Evolutionary conservation across 2,113 vertebrate genomes (phyloP).

Genomic region (Cacatua alba): DNA sequence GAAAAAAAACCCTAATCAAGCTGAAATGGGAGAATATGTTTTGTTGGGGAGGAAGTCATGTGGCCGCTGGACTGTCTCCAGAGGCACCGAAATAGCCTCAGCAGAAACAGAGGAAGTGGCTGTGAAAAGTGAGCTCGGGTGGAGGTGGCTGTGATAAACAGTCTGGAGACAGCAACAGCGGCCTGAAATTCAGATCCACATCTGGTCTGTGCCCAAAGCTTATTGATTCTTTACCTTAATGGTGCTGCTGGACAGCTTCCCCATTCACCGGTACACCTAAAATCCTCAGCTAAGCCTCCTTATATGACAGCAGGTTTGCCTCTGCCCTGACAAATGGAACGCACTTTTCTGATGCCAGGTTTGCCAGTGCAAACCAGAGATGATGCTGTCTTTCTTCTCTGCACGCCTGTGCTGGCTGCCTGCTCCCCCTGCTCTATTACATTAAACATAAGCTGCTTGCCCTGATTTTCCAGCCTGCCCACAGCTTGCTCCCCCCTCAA

Average conservation of each 20-base stretch:
- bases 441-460: background rate
- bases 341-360: background rate
- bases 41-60: slow-evolving; percentile 56
- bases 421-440: fast-evolving
- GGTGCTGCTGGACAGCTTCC: background rate
- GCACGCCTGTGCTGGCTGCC: background rate
- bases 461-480: background rate
- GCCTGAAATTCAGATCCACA: background rate
- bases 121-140: slow-evolving; percentile 58
- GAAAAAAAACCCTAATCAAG: background rate
- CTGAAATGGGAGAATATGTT: slow-evolving; percentile 33
- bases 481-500: background rate
- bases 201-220: background rate
- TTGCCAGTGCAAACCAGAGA: background rate
- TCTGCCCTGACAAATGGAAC: background rate
- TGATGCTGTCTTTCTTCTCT: background rate
- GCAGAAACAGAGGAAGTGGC: slow-evolving; percentile 58
- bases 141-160: slow-evolving; percentile 32
- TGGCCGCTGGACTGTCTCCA: slow-evolving; percentile 25
- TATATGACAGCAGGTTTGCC: background rate
- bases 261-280: background rate
- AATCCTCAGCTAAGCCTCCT: background rate
- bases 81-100: slow-evolving; percentile 51
- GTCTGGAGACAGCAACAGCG: background rate
- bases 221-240: background rate